These are phyloP conservation scores for Sogatella furcifera DNA, from an alignment of 1,140 invertebrate genomes.

Conservation along the genomic window DNA sequence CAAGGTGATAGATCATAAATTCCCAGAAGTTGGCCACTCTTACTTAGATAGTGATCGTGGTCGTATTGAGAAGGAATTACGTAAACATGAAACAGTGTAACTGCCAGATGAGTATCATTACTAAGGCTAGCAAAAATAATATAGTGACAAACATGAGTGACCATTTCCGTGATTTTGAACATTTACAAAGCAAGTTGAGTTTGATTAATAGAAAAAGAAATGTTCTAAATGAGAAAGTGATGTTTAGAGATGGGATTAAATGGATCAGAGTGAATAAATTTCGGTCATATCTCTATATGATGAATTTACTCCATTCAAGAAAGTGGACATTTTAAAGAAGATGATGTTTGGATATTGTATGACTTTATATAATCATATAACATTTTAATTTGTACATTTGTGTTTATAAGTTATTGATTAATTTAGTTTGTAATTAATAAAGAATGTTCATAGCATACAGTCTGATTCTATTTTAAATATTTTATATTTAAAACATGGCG, in stretches of 20 bases:
- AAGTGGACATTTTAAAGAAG: background rate
- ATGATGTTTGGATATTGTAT: too few species aligned
- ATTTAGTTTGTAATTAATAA: too few species aligned
- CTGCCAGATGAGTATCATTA: slow-evolving; percentile 4
- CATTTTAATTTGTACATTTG: too few species aligned
- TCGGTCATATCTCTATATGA: background rate
- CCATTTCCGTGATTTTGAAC: slow-evolving; percentile 10
- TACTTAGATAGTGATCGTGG: slow-evolving; percentile 6
- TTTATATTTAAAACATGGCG: too few species aligned
- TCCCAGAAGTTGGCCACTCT: slow-evolving; percentile 5
- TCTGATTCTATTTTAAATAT: too few species aligned
- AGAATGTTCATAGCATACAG: too few species aligned
- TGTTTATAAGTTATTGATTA: too few species aligned
- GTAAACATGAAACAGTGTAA: background rate
- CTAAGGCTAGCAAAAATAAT: slow-evolving; percentile 4
- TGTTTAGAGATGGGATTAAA: background rate
- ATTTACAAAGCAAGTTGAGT: background rate
- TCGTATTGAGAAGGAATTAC: background rate
- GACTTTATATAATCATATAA: background rate
- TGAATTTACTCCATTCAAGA: background rate
- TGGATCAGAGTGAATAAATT: background rate
- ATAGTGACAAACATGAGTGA: slow-evolving; percentile 6
- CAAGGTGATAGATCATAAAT: slow-evolving; percentile 9
- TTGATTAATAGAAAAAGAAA: background rate
- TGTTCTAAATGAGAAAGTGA: background rate